Base-by-base conservation (phyloP, 2,888 invertebrate genomes). In the Caenorhabditis sp. region DNA sequence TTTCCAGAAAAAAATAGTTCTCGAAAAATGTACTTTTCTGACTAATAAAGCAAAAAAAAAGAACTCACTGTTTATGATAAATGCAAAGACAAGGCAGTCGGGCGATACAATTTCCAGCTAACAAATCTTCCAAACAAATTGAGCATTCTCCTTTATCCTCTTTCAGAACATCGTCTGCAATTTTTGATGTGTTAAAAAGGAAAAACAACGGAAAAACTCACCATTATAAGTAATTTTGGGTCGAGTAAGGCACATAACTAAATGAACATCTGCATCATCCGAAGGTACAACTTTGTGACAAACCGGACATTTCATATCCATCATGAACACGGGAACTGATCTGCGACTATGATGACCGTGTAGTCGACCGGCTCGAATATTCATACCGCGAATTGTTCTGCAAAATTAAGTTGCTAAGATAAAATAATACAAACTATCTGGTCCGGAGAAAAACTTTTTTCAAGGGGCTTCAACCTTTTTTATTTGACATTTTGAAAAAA, bases 221-320 rank as follows among this genome's bases (percentile, higher is more conserved):
- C 97, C 97, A 91, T 97, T 99, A 91, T 97, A 97, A 88, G 93
- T 95, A 89, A 99, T 94, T 89, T 95, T 92, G 86, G 97, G 97
- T 92, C 97, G 95, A 87, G 97, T 97, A 91, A 97, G 93, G 92
- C 97, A 97, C 94, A 97, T 95, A 88, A 97, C 95, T 89, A 97
- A 92, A 91, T 97, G 97, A 91, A 95, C 95, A 91, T 97, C 97
- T 89, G 97, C 94, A 91, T 97, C 97, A 91, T 97, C 97, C 84
- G 96, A 95, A 90, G 96, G 91, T 88, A 99, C 94, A 90, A 94
- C 94, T 91, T 96, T 97, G 91, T 95, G 95, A 92, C 97, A 97
- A 86, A 97, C 95, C 82, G 97, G 97, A 91, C 97, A 99, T 91
- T 96, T 96, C 89, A 97, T 93, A 90, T 96, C 79, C 63, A 79